Evolutionary conservation across 2,888 invertebrate species (phyloP).

Genomic region (Cosmopolites sordidus): DNA sequence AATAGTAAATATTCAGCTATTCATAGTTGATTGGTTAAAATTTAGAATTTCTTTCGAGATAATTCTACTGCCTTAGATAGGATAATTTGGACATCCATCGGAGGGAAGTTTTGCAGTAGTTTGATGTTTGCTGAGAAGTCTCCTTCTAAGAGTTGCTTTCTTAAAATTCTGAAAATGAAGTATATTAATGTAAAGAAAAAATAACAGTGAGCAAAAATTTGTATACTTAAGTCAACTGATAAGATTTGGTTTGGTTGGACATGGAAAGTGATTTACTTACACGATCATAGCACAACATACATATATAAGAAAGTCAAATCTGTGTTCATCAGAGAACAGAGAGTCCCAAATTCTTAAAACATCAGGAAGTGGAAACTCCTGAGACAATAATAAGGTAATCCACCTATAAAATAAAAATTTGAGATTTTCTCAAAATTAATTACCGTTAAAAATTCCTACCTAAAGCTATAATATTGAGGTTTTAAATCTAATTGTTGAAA

Average conservation of each 20-base stretch:
- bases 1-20: too few relatives aligned
- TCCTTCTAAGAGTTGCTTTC: conserved; percentile 75
- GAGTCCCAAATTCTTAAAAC: conserved; percentile 98
- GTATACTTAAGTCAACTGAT: too few relatives aligned
- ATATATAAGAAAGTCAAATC: conserved; percentile 87
- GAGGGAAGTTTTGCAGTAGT: conserved; percentile 87
- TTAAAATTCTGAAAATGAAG: conserved; percentile 62
- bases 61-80: conserved; percentile 72
- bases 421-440: background rate
- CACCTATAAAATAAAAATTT: conserved; percentile 61
- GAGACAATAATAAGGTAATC: conserved; percentile 91
- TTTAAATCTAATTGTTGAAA: conserved; percentile 80
- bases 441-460: conserved; percentile 52
- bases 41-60: conserved; percentile 38
- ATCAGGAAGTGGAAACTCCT: conserved; percentile 96
- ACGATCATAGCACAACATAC: conserved; percentile 97
- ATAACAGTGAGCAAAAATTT: background rate
- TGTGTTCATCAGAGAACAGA: conserved; percentile 80
- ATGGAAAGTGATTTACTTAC: too few relatives aligned
- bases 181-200: background rate
- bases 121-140: conserved; percentile 95
- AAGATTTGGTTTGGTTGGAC: too few relatives aligned
- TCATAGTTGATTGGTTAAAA: background rate
- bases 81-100: conserved; percentile 81
- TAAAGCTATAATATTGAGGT: conserved; percentile 95